Conservation (phyloP, 2,797 vertebrate species). For the Chloroceryle amazona region DNA sequence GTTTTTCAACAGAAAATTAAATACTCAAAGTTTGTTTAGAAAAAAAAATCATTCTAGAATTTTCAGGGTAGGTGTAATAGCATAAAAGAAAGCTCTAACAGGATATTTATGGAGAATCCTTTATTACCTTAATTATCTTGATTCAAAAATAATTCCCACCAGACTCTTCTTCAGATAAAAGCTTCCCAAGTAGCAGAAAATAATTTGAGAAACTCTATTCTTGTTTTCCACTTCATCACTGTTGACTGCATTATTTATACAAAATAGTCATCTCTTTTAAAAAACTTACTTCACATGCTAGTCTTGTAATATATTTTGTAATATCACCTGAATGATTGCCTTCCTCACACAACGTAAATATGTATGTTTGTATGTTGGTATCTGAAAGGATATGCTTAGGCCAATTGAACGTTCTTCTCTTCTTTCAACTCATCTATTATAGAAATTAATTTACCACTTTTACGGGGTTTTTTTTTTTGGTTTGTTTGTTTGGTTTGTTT, state of each 20-base stretch:
- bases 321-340: not conserved
- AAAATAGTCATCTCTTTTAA: constrained; percentile 34
- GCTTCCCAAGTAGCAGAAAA: constrained; percentile 21
- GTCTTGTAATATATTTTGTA: not conserved
- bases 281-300: constrained; percentile 26
- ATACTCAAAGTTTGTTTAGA: not conserved
- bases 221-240: constrained; percentile 34
- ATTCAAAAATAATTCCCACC: not conserved
- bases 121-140: not conserved
- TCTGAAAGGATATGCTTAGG: constrained; percentile 23
- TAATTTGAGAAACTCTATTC: constrained; percentile 66
- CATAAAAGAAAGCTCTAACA: not conserved
- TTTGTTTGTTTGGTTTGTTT: no score
- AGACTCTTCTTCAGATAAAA: not conserved
- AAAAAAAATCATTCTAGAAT: not conserved
- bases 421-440: constrained; percentile 74
- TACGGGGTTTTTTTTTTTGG: no score
- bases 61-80: not conserved
- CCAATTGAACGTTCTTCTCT: constrained; percentile 53
- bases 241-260: not conserved
- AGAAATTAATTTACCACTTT: constrained; percentile 22
- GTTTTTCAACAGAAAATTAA: not conserved
- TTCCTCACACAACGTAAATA: not conserved
- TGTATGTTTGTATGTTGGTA: constrained; percentile 61
- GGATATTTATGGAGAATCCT: not conserved